Evolutionary conservation across 2,113 vertebrate species (phyloP), one percentile per base, ranked within the genome.

Genomic region (Isichthys henryi): DNA sequence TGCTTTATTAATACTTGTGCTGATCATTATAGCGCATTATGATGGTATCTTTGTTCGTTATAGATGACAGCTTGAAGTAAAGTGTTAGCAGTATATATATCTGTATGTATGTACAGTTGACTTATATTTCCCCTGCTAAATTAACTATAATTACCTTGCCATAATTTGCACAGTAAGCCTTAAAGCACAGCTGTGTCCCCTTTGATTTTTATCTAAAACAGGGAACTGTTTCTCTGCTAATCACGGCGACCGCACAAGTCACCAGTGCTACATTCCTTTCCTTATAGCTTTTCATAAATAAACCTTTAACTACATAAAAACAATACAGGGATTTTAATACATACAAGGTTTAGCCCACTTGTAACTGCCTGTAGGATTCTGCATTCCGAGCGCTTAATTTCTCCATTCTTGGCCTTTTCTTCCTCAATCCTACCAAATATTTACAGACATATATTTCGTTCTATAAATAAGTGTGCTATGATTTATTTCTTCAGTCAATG

Each of bases 401-500:
- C 62, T 77, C 23, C n/a, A 91, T 91, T 86, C 50, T 43, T 83
- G 58, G 77, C 50, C 92, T 89, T 88, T 91, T 70, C 88, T 91
- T 88, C 90, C 88, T 39, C 86, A 45, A 89, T 87, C 31, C 91
- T 91, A 91, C 92, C 91, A 93, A 94, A 95, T 94, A 94, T 94
- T 95, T 94, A 93, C 89, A 90, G 91, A 43, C 74, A 91, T 92
- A 89, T 86, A 90, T 93, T 92, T 90, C 91, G 11, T 92, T 91
- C 92, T 92, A 91, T 92, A 94, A 94, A 94, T 92, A 87, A 56
- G 90, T 88, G 89, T 82, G 90, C 88, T 70, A 88, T 88, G 91
- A 91, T 93, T 94, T 91, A 94, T 94, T 95, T 94, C 92, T 94
- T 93, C 92, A 94, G 94, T 93, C 93, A 93, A 58, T 90, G 92